Percentiles rank a stretch among this genome's conserved stretches.
These are phyloP conservation scores for Hedya salicella DNA, from an alignment of 2,888 invertebrate genomes.

Conservation along the genomic window DNA sequence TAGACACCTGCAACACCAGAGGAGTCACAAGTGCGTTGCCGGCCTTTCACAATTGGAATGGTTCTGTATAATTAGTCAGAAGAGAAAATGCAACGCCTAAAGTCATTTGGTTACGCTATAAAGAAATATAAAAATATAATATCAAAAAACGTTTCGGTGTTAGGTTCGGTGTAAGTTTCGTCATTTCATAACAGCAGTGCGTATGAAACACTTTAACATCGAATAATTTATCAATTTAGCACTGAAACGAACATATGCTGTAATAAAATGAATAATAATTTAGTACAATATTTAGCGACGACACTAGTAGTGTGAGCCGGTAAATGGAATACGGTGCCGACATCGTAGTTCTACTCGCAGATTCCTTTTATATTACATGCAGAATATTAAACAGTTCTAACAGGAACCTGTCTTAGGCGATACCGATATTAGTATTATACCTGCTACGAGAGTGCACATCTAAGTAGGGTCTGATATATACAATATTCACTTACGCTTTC, in stretches of 20 bases:
- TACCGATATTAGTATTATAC: background rate
- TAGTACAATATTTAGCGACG: too few relatives aligned
- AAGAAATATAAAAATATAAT: constrained; percentile 54
- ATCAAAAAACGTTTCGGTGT: constrained; percentile 31
- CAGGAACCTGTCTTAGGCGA: background rate
- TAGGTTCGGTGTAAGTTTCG: constrained; percentile 3
- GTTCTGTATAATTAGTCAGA: constrained; percentile 19
- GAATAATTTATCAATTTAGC: too few relatives aligned
- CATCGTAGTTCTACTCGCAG: background rate
- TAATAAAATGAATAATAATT: too few relatives aligned
- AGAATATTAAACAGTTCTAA: background rate
- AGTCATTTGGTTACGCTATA: constrained; percentile 43
- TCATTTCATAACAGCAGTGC: too few relatives aligned
- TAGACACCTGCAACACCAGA: too few relatives aligned
- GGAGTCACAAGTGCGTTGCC: too few relatives aligned
- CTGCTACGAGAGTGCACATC: background rate
- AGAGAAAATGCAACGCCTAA: constrained; percentile 20
- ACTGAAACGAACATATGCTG: too few relatives aligned
- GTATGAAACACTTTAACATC: too few relatives aligned
- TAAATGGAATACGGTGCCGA: background rate
- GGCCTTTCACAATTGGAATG: constrained; percentile 37
- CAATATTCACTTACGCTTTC: constrained; percentile 32
- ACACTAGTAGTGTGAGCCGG: background rate
- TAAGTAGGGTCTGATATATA: background rate
- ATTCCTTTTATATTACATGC: background rate